phyloP scores from a whole-genome alignment of 1,140 invertebrate genomes.

The Trichonephila clavipes region DNA sequence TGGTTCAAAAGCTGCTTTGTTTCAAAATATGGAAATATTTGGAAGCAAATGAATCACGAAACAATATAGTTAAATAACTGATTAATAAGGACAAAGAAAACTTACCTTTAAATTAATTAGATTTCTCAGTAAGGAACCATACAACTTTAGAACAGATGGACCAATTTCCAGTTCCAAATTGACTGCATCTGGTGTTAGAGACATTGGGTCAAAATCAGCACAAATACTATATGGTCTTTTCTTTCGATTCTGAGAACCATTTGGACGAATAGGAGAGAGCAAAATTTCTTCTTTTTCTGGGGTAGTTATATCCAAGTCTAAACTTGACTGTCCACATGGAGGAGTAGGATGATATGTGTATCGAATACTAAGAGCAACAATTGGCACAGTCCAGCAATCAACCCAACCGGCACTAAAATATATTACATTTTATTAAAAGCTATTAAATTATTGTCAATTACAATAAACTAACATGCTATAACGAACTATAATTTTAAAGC shows the following conservation, averaged over 20 bases:
- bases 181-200: constrained; percentile 91
- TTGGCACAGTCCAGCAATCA: constrained; percentile 97
- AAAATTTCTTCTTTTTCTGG: constrained; percentile 96
- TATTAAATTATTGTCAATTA: too few species aligned
- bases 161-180: constrained; percentile 95
- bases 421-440: too few species aligned
- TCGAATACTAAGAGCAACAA: constrained; percentile 93
- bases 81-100: background rate
- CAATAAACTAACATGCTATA: too few species aligned
- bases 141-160: constrained; percentile 92
- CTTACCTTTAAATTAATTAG: constrained; percentile 91
- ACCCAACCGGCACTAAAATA: constrained; percentile 90
- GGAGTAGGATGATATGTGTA: constrained; percentile 96
- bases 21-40: too few species aligned
- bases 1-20: background rate
- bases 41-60: background rate
- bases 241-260: constrained; percentile 79
- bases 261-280: constrained; percentile 93
- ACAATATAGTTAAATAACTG: too few species aligned
- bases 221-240: constrained; percentile 79
- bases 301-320: constrained; percentile 88
- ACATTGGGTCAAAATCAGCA: constrained; percentile 92
- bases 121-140: constrained; percentile 92
- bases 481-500: too few species aligned
- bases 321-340: constrained; percentile 82